phyloP scores from a whole-genome alignment of 1,140 invertebrate species.

The Bombus picipes region DNA sequence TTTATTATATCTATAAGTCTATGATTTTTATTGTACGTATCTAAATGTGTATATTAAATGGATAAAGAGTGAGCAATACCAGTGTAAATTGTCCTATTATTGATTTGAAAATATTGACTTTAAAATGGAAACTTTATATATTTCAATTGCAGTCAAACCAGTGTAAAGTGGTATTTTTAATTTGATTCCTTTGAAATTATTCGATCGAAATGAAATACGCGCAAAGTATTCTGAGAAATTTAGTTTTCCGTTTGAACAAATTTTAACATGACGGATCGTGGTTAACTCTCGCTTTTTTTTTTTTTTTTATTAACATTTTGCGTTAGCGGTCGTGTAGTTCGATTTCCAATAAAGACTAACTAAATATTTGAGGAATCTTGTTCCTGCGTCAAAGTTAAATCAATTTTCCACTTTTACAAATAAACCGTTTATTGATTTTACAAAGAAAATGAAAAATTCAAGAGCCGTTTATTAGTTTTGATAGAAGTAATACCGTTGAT shows the following conservation, averaged over 20 bases:
- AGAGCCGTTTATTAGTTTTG: neutral
- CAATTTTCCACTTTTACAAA: neutral
- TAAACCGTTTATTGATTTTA: slow-evolving; percentile 17
- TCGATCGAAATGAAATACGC: neutral
- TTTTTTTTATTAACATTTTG: neutral
- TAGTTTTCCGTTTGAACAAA: neutral
- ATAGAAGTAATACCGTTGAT: neutral
- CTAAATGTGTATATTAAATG: no score
- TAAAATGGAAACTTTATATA: no score
- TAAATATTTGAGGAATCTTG: neutral
- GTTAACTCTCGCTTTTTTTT: neutral
- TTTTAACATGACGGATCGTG: neutral
- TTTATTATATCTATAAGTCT: no score
- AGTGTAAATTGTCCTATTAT: no score
- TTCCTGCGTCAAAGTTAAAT: neutral
- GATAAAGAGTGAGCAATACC: no score
- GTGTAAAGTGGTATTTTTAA: no score
- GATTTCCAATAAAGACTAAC: neutral
- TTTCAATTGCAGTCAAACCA: no score
- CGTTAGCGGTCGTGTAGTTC: neutral
- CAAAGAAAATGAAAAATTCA: neutral
- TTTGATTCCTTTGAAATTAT: neutral
- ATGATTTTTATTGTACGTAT: no score
- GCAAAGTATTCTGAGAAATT: neutral
- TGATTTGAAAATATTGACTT: no score